These are phyloP conservation scores for Spermophilus dauricus DNA, from an alignment of 2,113 vertebrate genomes.

Conservation along the genomic window DNA sequence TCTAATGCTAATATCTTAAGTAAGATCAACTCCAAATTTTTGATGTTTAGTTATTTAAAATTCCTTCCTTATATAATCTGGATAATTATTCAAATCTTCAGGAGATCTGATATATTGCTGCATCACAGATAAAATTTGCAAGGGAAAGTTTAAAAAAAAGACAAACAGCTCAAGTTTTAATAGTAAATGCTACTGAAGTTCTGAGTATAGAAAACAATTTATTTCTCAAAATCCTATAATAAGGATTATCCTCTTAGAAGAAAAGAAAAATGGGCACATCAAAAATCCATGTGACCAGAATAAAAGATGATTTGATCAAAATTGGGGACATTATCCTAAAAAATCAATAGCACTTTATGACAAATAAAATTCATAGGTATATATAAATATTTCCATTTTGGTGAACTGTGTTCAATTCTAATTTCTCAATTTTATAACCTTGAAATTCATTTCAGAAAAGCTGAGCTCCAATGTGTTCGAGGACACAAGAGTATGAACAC, in stretches of 20 bases:
- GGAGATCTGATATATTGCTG: background rate
- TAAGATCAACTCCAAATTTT: background rate
- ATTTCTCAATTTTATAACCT: background rate
- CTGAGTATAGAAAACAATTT: background rate
- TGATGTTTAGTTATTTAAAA: background rate
- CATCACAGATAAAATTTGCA: background rate
- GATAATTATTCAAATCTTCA: background rate
- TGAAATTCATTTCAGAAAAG: background rate
- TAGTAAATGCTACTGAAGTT: background rate
- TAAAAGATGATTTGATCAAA: conserved; percentile 24
- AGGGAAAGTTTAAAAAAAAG: background rate
- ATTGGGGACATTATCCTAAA: background rate
- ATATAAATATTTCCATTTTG: background rate
- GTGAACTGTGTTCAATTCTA: background rate
- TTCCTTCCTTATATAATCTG: background rate
- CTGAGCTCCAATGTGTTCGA: background rate
- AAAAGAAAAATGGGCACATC: background rate
- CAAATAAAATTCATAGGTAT: background rate
- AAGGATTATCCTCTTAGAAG: background rate
- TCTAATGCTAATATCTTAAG: background rate
- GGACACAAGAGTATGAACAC: background rate
- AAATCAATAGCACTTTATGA: background rate
- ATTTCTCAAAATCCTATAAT: background rate
- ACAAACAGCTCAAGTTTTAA: background rate
- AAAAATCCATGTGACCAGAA: background rate